These are phyloP conservation scores for Corythornis leucogaster DNA, from an alignment of 2,797 vertebrate genomes.

Conservation along the genomic window DNA sequence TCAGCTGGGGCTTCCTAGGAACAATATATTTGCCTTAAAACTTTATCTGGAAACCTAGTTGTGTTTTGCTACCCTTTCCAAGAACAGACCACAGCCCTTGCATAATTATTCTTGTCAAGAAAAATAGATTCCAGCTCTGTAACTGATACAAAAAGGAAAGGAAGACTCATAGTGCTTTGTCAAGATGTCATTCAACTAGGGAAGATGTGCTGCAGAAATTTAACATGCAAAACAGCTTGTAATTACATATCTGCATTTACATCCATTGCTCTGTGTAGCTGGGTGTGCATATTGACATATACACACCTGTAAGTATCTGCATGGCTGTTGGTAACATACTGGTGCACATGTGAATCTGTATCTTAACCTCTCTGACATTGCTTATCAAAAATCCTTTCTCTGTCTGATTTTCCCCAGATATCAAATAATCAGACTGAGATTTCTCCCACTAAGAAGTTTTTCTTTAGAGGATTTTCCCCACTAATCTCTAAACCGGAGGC, in stretches of 20 bases:
- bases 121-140: neutral
- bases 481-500: neutral
- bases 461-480: neutral
- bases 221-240: neutral
- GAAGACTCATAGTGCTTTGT: neutral
- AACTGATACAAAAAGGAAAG: neutral
- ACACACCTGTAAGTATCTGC: neutral
- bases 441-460: neutral
- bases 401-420: neutral
- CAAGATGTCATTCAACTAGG: neutral
- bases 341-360: neutral
- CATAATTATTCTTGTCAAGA: neutral
- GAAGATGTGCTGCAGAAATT: neutral
- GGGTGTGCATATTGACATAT: neutral
- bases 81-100: neutral
- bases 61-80: neutral
- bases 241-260: neutral
- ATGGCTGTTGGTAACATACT: neutral
- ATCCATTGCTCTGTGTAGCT: neutral
- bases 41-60: neutral
- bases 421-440: neutral
- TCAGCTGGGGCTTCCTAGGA: conserved; percentile 28
- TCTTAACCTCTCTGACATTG: neutral
- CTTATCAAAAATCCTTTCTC: neutral
- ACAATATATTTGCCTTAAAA: neutral